phyloP scores from a whole-genome alignment of 2,113 vertebrate species.

The Myrmophylax atrothorax region DNA sequence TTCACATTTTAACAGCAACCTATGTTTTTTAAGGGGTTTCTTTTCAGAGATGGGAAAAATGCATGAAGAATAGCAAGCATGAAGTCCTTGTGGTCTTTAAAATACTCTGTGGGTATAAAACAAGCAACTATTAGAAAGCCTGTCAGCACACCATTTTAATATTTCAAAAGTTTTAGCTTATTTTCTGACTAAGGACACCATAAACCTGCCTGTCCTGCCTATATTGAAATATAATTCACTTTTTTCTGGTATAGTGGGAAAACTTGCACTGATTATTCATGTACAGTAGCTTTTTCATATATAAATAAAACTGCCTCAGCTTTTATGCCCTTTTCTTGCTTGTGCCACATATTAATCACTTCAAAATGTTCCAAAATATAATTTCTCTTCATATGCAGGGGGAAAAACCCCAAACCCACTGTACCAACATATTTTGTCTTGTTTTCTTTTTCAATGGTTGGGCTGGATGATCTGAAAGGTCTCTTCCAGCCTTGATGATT shows the following conservation, averaged over 20 bases:
- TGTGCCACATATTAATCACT: background rate
- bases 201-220: background rate
- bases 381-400: background rate
- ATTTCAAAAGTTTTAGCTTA: background rate
- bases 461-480: background rate
- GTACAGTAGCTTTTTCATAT: background rate
- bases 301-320: background rate
- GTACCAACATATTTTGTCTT: background rate
- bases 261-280: background rate
- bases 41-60: background rate
- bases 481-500: background rate
- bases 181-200: background rate
- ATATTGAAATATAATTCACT: background rate
- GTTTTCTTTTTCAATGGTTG: background rate
- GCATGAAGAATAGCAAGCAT: background rate
- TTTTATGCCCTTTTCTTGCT: background rate
- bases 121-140: background rate
- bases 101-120: background rate
- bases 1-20: background rate
- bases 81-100: background rate
- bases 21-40: background rate
- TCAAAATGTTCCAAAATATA: background rate
- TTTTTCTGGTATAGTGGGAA: background rate
- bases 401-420: background rate
- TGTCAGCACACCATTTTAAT: background rate